phyloP scores from a whole-genome alignment of 2,113 vertebrate genomes.

The Zootoca vivipara region DNA sequence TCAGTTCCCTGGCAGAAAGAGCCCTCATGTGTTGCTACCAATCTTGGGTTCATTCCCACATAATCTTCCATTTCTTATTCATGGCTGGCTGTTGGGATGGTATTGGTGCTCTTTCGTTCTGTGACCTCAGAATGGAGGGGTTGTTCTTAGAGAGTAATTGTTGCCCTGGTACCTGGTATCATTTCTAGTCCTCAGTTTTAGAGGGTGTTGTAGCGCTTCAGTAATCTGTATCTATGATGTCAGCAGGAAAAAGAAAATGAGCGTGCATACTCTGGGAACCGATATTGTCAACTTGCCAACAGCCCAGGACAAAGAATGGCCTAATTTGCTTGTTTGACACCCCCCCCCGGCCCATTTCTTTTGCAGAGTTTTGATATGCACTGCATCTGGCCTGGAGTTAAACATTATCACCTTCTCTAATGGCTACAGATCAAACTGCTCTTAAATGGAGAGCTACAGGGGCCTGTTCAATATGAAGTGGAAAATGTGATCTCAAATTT shows the following conservation, averaged over 20 bases:
- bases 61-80: background rate
- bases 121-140: background rate
- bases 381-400: background rate
- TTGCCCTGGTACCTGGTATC: background rate
- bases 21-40: background rate
- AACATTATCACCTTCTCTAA: constrained; percentile 7
- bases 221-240: background rate
- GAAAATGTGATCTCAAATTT: background rate
- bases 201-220: background rate
- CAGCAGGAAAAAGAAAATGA: background rate
- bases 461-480: background rate
- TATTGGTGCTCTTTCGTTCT: background rate
- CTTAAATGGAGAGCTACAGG: background rate
- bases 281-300: background rate
- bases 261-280: background rate
- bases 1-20: background rate
- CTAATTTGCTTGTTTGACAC: background rate
- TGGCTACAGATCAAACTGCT: background rate
- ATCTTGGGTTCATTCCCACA: background rate
- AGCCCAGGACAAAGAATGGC: background rate
- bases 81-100: background rate
- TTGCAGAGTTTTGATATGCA: background rate
- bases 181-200: background rate
- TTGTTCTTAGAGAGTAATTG: background rate
- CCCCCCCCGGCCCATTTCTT: background rate